Evolutionary conservation across 2,888 invertebrate genomes (phyloP).

Genomic region (Diachrysia chrysitis): DNA sequence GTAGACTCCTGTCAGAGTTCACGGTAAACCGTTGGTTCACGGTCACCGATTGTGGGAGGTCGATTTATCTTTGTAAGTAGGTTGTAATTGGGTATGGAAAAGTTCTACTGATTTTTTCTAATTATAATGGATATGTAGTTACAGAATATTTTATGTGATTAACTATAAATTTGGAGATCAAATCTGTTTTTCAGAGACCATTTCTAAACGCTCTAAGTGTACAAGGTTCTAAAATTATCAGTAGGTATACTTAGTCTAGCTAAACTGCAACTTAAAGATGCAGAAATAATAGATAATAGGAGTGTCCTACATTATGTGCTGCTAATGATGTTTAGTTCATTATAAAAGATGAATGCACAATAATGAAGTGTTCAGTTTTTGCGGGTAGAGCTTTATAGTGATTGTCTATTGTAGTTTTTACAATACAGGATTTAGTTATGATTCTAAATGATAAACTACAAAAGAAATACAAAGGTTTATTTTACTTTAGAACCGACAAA

Average conservation of each 20-base stretch:
- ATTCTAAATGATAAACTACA: background rate
- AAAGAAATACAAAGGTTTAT: background rate
- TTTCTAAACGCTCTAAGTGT: no score
- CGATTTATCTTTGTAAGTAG: conserved; percentile 42
- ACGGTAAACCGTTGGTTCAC: conserved; percentile 31
- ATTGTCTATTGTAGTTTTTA: background rate
- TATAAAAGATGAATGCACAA: conserved; percentile 3
- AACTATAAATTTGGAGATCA: no score
- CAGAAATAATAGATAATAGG: background rate
- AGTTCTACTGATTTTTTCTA: conserved; percentile 24
- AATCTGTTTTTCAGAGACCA: no score
- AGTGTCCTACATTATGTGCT: background rate
- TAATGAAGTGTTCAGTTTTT: background rate
- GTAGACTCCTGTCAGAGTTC: conserved; percentile 57
- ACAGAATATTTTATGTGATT: no score
- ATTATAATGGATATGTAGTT: no score
- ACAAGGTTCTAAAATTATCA: background rate
- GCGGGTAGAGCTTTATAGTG: background rate
- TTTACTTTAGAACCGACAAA: background rate
- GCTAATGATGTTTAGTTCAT: conserved; percentile 1
- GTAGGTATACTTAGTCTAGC: background rate
- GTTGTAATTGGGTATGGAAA: conserved; percentile 16
- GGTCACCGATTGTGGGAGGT: conserved; percentile 63
- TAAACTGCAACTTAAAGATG: conserved; percentile 20
- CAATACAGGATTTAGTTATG: background rate